Evolutionary conservation across 35 echinoderm and acorn worm species (phyloP).

Genomic region (Diadema setosum): DNA sequence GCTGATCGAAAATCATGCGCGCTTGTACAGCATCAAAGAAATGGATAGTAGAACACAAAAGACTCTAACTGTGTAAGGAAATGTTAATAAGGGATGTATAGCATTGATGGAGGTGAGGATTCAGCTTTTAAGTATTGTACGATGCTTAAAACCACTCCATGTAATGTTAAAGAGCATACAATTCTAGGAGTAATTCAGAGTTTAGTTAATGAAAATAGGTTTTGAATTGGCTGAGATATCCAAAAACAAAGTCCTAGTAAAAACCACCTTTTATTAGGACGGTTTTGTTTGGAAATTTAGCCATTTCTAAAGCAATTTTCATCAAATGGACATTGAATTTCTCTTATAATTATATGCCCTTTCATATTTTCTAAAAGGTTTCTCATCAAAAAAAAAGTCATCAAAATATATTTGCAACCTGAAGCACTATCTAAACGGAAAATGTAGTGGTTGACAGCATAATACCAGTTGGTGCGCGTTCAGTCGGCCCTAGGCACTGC

Average conservation of each 20-base stretch:
- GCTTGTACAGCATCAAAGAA: not conserved
- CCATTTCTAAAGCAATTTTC: no score
- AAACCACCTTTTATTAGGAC: no score
- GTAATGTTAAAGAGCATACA: not conserved
- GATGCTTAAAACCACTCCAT: not conserved
- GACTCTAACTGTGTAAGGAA: not conserved
- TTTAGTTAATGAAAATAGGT: not conserved
- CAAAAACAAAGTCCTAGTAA: no score
- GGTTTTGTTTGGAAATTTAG: no score
- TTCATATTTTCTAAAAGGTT: no score
- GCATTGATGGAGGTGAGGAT: no score
- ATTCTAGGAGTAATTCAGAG: not conserved
- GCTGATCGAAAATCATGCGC: not conserved
- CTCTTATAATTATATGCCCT: no score
- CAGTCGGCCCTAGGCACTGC: not conserved
- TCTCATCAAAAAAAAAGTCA: no score
- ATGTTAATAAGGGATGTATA: not conserved
- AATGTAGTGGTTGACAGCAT: not conserved
- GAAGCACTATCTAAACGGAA: not conserved
- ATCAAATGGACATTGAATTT: no score
- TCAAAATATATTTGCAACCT: no score
- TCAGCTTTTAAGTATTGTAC: no score
- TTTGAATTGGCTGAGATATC: no score
- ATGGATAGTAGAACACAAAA: not conserved
- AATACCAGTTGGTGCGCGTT: not conserved